phyloP scores from a whole-genome alignment of 2,797 vertebrate species.

The Sebastes hubbsi region DNA sequence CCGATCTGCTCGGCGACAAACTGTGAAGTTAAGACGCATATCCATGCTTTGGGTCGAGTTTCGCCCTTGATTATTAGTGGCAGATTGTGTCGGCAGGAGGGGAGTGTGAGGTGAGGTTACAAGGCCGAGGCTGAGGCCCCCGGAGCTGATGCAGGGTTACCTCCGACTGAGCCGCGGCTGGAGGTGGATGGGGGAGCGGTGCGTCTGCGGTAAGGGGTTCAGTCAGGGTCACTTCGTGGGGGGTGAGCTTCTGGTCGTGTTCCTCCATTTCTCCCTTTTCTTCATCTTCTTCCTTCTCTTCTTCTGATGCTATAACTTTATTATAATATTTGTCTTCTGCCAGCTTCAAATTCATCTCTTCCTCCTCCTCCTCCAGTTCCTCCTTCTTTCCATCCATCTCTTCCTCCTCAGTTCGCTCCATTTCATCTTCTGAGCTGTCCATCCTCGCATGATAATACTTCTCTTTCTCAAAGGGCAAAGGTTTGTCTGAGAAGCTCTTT shows the following conservation, averaged over 20 bases:
- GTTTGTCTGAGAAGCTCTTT: not conserved
- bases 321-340: not conserved
- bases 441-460: constrained; percentile 12
- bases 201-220: constrained; percentile 1
- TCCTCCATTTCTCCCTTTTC: not conserved
- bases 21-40: constrained; percentile 20
- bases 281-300: constrained; percentile 4
- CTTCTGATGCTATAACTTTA: not conserved
- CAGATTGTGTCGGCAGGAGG: constrained; percentile 40
- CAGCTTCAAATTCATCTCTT: not conserved
- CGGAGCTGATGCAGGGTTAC: constrained; percentile 73
- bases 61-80: constrained; percentile 42
- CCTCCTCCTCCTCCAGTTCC: not conserved
- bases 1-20: constrained; percentile 43
- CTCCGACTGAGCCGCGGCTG: constrained; percentile 83
- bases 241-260: not conserved
- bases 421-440: constrained; percentile 44
- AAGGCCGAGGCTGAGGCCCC: constrained; percentile 4
- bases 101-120: constrained; percentile 40
- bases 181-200: constrained; percentile 51
- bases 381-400: not conserved
- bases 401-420: not conserved
- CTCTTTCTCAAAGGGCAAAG: constrained; percentile 28
- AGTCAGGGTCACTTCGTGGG: not conserved
- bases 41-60: constrained; percentile 26